phyloP scores from a whole-genome alignment of 2,113 vertebrate species.

The Rhegmatorhina hoffmannsi region DNA sequence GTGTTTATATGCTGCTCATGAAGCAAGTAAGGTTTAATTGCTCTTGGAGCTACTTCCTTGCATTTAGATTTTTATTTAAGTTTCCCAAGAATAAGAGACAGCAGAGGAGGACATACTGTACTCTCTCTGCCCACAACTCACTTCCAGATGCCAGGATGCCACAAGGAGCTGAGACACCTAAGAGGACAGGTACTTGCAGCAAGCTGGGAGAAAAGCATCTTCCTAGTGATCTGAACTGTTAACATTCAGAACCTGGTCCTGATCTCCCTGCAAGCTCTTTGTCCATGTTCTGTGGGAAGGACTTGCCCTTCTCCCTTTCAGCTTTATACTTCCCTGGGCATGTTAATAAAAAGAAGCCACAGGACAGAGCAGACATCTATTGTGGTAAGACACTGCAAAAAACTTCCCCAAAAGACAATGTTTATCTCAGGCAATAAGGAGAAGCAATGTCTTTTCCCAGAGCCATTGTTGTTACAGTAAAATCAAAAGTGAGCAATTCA shows the following conservation, averaged over 20 bases:
- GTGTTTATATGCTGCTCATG: background rate
- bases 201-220: background rate
- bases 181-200: background rate
- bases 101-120: background rate
- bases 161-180: background rate
- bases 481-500: no score
- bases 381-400: background rate
- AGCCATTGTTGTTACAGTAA: no score
- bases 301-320: background rate
- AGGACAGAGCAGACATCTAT: background rate
- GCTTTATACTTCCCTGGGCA: background rate
- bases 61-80: background rate
- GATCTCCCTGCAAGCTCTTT: background rate
- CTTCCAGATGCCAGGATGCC: background rate
- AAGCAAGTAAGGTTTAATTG: background rate
- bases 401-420: background rate
- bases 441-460: background rate
- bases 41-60: background rate
- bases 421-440: background rate
- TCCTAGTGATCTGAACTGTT: background rate
- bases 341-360: background rate
- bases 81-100: background rate
- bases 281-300: background rate
- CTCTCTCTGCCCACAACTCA: background rate
- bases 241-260: background rate